Percentiles rank a stretch among this genome's conserved stretches.
These are phyloP conservation scores for Pogonomyrmex californicus DNA, from an alignment of 1,140 invertebrate genomes.

Conservation along the genomic window DNA sequence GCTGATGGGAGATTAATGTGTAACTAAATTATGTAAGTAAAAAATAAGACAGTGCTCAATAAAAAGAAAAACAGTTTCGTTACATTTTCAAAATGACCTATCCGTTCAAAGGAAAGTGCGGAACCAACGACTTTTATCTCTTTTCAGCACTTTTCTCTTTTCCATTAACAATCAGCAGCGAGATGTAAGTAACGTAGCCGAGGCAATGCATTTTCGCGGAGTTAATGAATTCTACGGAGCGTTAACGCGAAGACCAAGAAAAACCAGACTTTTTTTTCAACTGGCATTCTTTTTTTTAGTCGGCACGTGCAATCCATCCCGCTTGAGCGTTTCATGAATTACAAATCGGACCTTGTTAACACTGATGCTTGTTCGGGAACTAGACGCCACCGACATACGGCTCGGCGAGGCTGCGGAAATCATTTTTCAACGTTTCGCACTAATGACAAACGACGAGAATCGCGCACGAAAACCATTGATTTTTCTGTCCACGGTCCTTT, in stretches of 20 bases:
- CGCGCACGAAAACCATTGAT: conserved; percentile 12
- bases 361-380: conserved; percentile 17
- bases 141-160: conserved; percentile 4
- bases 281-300: conserved; percentile 44
- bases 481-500: conserved; percentile 4
- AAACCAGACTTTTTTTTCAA: conserved; percentile 50
- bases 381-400: conserved; percentile 1
- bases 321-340: conserved; percentile 80
- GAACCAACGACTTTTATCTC: background rate
- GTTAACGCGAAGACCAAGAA: conserved; percentile 5
- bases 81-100: background rate
- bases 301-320: conserved; percentile 33
- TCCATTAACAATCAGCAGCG: conserved; percentile 2
- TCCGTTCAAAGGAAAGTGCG: background rate
- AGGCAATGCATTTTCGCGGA: conserved; percentile 47
- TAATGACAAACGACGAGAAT: conserved; percentile 36
- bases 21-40: conserved; percentile 12
- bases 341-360: conserved; percentile 77
- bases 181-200: conserved; percentile 56
- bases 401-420: conserved; percentile 24
- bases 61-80: background rate
- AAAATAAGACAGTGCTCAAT: background rate
- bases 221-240: conserved; percentile 66
- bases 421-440: conserved; percentile 52
- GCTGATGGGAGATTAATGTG: background rate